A percentile compares a stretch with the other conserved stretches of the same genome.
These are phyloP conservation scores for Oxycera nigricornis DNA, from an alignment of 2,888 invertebrate genomes.

Conservation along the genomic window DNA sequence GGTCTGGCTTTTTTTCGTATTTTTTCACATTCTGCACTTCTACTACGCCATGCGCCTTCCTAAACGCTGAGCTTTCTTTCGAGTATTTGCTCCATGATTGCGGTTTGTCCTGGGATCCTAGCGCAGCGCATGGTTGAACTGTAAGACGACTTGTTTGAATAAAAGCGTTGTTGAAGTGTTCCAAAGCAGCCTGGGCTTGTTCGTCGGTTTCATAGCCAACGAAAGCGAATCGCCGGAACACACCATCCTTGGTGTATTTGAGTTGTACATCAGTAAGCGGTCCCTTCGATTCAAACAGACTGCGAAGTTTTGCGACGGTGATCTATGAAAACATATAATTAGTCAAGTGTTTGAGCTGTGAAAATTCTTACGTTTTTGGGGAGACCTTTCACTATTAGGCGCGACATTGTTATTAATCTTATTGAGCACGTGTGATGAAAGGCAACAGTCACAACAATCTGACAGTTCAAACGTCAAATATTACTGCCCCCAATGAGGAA, in stretches of 20 bases:
- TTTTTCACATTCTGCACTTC: slow-evolving; percentile 52
- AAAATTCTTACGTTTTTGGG: slow-evolving; percentile 69
- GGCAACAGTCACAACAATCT: background rate
- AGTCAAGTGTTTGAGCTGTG: background rate
- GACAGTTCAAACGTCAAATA: too few species aligned
- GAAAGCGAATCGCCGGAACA: slow-evolving; percentile 93
- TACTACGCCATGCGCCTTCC: slow-evolving; percentile 64
- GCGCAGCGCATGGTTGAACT: slow-evolving; percentile 75
- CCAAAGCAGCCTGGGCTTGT: slow-evolving; percentile 78
- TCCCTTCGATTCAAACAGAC: slow-evolving; percentile 80
- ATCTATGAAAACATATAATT: slow-evolving; percentile 66
- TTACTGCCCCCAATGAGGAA: too few species aligned
- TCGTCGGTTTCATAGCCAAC: slow-evolving; percentile 85
- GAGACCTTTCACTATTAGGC: slow-evolving; percentile 89
- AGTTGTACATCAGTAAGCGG: slow-evolving; percentile 91
- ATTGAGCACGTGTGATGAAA: background rate
- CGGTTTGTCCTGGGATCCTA: slow-evolving; percentile 79
- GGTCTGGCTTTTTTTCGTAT: slow-evolving; percentile 52
- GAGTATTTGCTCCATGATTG: slow-evolving; percentile 94
- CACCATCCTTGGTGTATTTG: slow-evolving; percentile 90
- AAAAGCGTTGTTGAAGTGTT: slow-evolving; percentile 83
- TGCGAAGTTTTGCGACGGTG: slow-evolving; percentile 76
- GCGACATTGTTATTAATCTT: slow-evolving; percentile 69
- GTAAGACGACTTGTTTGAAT: slow-evolving; percentile 82
- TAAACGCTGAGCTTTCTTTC: slow-evolving; percentile 74